These are phyloP conservation scores for Drosophila nebulosa DNA, from an alignment of 1,140 invertebrate genomes.

Conservation along the genomic window DNA sequence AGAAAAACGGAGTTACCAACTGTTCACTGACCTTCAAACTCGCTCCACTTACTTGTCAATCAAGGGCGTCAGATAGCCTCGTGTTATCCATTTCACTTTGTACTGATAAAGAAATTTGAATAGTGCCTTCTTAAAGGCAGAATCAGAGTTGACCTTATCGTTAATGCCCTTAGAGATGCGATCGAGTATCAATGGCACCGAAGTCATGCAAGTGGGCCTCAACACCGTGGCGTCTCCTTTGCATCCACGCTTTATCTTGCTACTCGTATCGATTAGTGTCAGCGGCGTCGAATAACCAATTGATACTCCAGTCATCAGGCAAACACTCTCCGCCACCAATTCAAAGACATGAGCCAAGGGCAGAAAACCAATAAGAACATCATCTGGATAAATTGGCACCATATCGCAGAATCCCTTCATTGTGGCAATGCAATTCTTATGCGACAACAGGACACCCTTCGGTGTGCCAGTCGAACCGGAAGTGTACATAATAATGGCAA, in stretches of 20 bases:
- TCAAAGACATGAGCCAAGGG: conserved; percentile 99
- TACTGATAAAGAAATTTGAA: conserved; percentile 97
- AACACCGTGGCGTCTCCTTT: conserved; percentile 95
- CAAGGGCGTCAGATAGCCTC: conserved; percentile 92
- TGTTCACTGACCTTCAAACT: background rate
- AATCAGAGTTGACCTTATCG: conserved; percentile 92
- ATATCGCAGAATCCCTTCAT: conserved; percentile 93
- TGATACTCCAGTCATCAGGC: conserved; percentile 90
- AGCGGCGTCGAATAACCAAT: conserved; percentile 98
- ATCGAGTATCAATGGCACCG: conserved; percentile 97
- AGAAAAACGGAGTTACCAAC: background rate
- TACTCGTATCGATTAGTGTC: conserved; percentile 97
- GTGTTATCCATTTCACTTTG: conserved; percentile 91
- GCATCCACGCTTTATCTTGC: conserved; percentile 96
- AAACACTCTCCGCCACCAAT: conserved; percentile 89
- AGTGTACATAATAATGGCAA: conserved; percentile 98
- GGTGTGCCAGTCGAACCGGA: conserved; percentile 96
- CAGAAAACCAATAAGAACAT: conserved; percentile 96
- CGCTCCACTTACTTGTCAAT: conserved; percentile 84
- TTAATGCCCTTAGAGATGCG: conserved; percentile 97
- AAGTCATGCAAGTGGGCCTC: conserved; percentile 95
- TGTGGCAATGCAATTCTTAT: conserved; percentile 94
- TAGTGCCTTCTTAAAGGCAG: conserved; percentile 87
- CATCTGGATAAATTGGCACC: conserved; percentile 86
- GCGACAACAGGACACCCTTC: conserved; percentile 92